Conservation (phyloP, 2,797 vertebrate species). For the Microctenopoma stevenorrisi region DNA sequence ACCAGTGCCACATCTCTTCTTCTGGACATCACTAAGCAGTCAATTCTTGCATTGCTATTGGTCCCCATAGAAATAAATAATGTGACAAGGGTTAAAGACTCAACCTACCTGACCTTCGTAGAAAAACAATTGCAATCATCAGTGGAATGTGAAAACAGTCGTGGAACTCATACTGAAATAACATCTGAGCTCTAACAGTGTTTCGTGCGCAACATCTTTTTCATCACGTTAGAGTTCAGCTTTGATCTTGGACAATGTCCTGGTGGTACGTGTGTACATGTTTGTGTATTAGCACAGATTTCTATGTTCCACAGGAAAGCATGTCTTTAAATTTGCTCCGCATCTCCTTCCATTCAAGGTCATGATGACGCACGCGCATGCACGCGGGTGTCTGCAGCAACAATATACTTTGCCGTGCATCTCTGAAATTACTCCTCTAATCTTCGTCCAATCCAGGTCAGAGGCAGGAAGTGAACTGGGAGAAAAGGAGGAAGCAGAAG, state of each 20-base stretch:
- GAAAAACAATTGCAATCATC: slow-evolving; percentile 23
- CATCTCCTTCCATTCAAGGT: slow-evolving; percentile 57
- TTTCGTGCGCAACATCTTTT: neutral
- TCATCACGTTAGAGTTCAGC: neutral
- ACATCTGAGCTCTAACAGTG: slow-evolving; percentile 16
- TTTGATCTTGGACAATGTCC: slow-evolving; percentile 37
- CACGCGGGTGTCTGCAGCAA: slow-evolving; percentile 43
- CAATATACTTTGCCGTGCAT: slow-evolving; percentile 54
- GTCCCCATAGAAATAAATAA: slow-evolving; percentile 63
- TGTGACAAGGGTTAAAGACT: slow-evolving; percentile 57
- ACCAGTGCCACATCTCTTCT: slow-evolving; percentile 40
- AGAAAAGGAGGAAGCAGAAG: slow-evolving; percentile 84
- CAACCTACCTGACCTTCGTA: slow-evolving; percentile 27
- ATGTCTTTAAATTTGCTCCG: slow-evolving; percentile 45
- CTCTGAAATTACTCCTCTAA: slow-evolving; percentile 68
- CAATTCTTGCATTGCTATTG: slow-evolving; percentile 49
- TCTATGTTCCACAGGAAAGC: slow-evolving; percentile 39
- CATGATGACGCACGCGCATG: slow-evolving; percentile 21
- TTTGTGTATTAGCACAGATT: slow-evolving; percentile 34
- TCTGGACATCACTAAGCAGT: slow-evolving; percentile 64
- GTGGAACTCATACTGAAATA: neutral
- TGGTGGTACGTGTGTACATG: slow-evolving; percentile 7
- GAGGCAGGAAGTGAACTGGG: slow-evolving; percentile 80
- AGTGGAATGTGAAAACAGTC: slow-evolving; percentile 16
- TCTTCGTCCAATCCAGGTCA: slow-evolving; percentile 76